Base-by-base conservation (phyloP, 1,140 invertebrate genomes). In the Cydia strobilella region DNA sequence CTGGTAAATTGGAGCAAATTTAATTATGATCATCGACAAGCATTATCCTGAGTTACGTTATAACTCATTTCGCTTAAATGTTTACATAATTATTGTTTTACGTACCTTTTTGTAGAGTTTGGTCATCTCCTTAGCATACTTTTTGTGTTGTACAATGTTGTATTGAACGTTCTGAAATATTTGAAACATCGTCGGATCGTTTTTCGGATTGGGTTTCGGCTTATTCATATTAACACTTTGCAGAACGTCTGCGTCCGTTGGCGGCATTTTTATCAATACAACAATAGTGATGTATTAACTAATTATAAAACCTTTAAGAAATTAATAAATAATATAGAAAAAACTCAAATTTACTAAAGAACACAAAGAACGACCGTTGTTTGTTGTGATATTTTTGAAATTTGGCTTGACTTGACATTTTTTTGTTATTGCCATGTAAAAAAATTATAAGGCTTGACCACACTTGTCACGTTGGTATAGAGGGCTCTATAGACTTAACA, bases 91-190 rank as follows among this genome's bases (percentile, higher is more conserved):
- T n/a, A 18, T 51, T 51, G 48, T 18, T 69, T 20, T n/a, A 79
- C 76, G 76, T 86, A 95, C 95, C 88, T 93, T 93, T 74, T 92
- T 90, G 79, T 94, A 95, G 9, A 94, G 78, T 82, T 94, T 94
- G 51, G 86, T 93, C 83, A 95, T 84, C 84, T 94, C 94, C 79
- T 95, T 95, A 3, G 94, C 86, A 77, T 94, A 94, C 77, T 94
- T 94, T 76, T 94, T 94, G 84, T 95, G 95, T 79, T 94, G 93
- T 23, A 94, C 94, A 75, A 94, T 94, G 81, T 94, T 95, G 54
- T 92, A 93, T 80, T 95, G 95, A 27, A 94, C 94, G 75, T 94
- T 94, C 76, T 93, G 89, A 82, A 95, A 94, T 85, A 95, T 94
- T 78, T 93, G 89, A 73, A 93, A 93, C 84, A 93, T 93, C 25